phyloP scores from a whole-genome alignment of 2,888 invertebrate species.

The Eurois occulta region DNA sequence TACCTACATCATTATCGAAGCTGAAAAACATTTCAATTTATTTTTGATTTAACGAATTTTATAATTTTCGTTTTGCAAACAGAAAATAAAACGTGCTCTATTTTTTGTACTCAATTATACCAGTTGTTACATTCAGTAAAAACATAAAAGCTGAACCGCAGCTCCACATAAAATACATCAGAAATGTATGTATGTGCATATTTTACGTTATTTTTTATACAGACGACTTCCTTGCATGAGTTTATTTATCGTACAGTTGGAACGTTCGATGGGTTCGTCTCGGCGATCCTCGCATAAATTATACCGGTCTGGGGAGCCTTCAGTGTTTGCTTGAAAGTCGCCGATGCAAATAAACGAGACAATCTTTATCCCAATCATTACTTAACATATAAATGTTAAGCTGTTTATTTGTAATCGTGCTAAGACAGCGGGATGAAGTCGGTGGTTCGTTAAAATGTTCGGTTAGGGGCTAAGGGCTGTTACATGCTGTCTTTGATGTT shows the following conservation, averaged over 20 bases:
- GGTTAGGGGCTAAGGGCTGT: constrained; percentile 35
- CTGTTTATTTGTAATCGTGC: constrained; percentile 62
- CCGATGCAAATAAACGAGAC: constrained; percentile 67
- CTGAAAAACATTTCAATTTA: neutral
- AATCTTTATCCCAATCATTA: constrained; percentile 66
- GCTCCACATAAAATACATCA: constrained; percentile 57
- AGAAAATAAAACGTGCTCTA: constrained; percentile 10
- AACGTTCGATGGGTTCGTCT: constrained; percentile 49
- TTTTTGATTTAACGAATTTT: constrained; percentile 14
- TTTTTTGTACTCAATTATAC: constrained; percentile 43
- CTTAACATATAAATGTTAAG: constrained; percentile 63
- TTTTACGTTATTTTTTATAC: constrained; percentile 58
- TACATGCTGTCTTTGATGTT: neutral
- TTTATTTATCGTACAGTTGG: constrained; percentile 59
- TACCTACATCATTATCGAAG: neutral
- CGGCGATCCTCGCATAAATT: constrained; percentile 64
- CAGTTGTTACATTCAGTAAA: constrained; percentile 38
- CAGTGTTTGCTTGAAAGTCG: constrained; percentile 65
- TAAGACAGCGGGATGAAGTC: constrained; percentile 42
- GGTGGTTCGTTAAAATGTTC: constrained; percentile 47
- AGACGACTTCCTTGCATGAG: constrained; percentile 62
- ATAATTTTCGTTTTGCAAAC: constrained; percentile 9
- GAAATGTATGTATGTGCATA: constrained; percentile 65
- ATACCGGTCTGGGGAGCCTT: constrained; percentile 56
- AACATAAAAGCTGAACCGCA: constrained; percentile 43